A percentile compares a stretch with the other conserved stretches of the same genome.
Evolutionary conservation across 2,797 vertebrate species (phyloP).

Genomic region (Parauchenoglanis punctatus): DNA sequence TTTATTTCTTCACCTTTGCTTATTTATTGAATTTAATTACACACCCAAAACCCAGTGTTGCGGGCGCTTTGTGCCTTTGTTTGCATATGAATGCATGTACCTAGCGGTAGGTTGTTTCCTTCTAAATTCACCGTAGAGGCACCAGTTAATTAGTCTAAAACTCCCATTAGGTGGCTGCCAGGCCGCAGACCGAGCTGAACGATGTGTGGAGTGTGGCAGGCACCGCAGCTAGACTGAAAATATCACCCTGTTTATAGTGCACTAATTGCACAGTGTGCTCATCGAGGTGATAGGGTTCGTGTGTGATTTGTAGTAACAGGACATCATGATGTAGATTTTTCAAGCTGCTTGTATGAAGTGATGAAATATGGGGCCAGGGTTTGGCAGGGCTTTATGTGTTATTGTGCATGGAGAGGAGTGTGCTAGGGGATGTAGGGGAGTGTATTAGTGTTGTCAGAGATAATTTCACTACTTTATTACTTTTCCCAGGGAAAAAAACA

Average conservation of each 20-base stretch:
- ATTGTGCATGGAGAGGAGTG: neutral
- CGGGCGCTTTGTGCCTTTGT: slow-evolving; percentile 67
- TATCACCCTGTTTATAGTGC: slow-evolving; percentile 72
- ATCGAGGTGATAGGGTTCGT: slow-evolving; percentile 36
- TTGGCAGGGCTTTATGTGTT: slow-evolving; percentile 38
- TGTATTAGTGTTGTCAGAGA: neutral
- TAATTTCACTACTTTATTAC: neutral
- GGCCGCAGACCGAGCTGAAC: slow-evolving; percentile 66
- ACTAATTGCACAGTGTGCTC: slow-evolving; percentile 63
- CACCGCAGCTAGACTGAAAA: slow-evolving; percentile 70
- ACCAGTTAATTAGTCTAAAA: slow-evolving; percentile 68
- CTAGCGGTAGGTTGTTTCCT: slow-evolving; percentile 41
- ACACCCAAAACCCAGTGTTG: slow-evolving; percentile 71
- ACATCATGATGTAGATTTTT: slow-evolving; percentile 38
- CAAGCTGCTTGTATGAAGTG: slow-evolving; percentile 54
- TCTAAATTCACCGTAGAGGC: slow-evolving; percentile 41
- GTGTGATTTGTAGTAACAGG: slow-evolving; percentile 49
- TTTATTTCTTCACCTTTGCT: slow-evolving; percentile 83
- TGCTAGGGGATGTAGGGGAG: neutral
- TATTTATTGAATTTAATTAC: slow-evolving; percentile 86
- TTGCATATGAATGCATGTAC: slow-evolving; percentile 45
- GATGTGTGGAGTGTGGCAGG: slow-evolving; percentile 68
- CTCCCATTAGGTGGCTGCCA: slow-evolving; percentile 63
- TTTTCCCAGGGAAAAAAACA: no score
- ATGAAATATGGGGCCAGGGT: slow-evolving; percentile 51